These are phyloP conservation scores for Anoncus sp. DNA, from an alignment of 2,888 invertebrate species.

Conservation along the genomic window DNA sequence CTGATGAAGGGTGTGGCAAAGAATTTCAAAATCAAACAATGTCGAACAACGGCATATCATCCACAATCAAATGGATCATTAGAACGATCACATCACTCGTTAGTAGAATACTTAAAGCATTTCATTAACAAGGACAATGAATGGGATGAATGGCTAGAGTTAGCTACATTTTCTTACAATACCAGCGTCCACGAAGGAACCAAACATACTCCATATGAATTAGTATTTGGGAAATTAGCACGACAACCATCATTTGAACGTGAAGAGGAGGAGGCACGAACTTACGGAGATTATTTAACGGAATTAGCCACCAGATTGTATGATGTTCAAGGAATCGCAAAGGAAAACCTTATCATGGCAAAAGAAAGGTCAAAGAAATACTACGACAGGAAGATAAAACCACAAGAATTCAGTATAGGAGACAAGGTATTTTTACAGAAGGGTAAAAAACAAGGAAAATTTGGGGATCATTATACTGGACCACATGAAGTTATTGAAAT, in stretches of 20 bases:
- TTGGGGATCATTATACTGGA: constrained; percentile 54
- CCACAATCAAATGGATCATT: too few species aligned
- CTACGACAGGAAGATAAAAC: too few species aligned
- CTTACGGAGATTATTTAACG: constrained; percentile 41
- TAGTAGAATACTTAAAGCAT: too few species aligned
- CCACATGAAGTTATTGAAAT: constrained; percentile 52
- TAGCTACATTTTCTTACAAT: too few species aligned
- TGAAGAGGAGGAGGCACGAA: constrained; percentile 6
- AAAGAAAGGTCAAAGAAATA: constrained; percentile 53
- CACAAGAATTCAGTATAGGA: constrained; percentile 23
- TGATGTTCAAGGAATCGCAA: constrained; percentile 31
- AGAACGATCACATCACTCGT: too few species aligned
- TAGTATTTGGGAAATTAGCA: too few species aligned
- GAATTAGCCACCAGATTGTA: constrained; percentile 5
- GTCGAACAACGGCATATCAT: constrained; percentile 51
- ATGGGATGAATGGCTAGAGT: constrained; percentile 4
- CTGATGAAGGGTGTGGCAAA: constrained; percentile 47
- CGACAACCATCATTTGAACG: constrained; percentile 41
- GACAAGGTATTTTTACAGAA: constrained; percentile 40
- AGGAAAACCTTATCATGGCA: constrained; percentile 32
- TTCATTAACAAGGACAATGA: too few species aligned
- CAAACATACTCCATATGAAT: too few species aligned
- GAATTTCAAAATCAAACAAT: constrained; percentile 51
- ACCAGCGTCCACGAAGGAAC: too few species aligned
- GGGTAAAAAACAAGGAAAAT: constrained; percentile 43